Percentiles rank a stretch among this genome's conserved stretches.
Conservation (phyloP, 2,888 invertebrate genomes). For the Trachelus troglodyta region DNA sequence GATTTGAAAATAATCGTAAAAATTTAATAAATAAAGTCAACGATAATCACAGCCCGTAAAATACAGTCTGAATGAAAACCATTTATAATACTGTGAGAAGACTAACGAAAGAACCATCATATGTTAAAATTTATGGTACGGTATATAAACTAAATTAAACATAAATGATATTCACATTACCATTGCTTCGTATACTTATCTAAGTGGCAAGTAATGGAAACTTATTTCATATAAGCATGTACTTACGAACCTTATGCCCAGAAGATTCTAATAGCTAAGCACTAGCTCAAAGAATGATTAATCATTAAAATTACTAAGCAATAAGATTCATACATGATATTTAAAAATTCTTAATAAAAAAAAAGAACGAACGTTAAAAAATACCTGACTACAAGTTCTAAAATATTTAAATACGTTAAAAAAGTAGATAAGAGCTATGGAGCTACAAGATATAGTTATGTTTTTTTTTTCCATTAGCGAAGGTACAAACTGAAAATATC, state of each 20-base stretch:
- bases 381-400: background rate
- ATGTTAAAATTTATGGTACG: background rate
- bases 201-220: background rate
- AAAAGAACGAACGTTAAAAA: background rate
- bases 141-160: background rate
- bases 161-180: background rate
- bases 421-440: background rate
- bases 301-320: background rate
- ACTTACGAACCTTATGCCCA: background rate
- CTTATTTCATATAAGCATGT: background rate
- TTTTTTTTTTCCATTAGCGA: background rate
- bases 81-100: too few species aligned
- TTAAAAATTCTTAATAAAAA: background rate
- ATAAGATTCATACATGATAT: background rate
- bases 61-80: background rate
- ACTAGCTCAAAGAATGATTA: background rate
- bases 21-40: background rate
- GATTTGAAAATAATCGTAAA: background rate
- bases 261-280: background rate
- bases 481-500: background rate
- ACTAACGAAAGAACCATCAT: too few species aligned
- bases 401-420: background rate
- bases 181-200: background rate
- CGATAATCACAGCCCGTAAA: background rate
- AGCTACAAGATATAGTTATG: background rate